Evolutionary conservation across 2,888 invertebrate species (phyloP).

Genomic region (Diachrysia chrysitis): DNA sequence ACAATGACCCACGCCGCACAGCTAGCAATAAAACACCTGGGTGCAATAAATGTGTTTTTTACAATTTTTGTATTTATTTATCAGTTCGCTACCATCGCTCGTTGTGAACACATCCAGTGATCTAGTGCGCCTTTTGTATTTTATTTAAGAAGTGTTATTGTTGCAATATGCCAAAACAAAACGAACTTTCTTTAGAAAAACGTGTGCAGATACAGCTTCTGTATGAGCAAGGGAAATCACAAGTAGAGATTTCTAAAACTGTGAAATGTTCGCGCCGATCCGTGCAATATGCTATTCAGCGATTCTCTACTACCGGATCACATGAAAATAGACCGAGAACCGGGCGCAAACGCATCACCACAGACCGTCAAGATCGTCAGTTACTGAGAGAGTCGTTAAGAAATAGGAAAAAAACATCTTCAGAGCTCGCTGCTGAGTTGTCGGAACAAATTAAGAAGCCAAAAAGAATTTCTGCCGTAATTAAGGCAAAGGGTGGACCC

Average conservation of each 20-base stretch:
- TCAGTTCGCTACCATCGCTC: slow-evolving; percentile 31
- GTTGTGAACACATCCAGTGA: slow-evolving; percentile 29
- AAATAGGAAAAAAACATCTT: too few species aligned
- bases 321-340: slow-evolving; percentile 41
- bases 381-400: slow-evolving; percentile 33
- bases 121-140: slow-evolving; percentile 26
- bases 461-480: too few species aligned
- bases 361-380: slow-evolving; percentile 25
- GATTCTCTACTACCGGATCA: slow-evolving; percentile 33
- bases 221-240: slow-evolving; percentile 30
- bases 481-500: too few species aligned
- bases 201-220: slow-evolving; percentile 29
- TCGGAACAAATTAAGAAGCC: too few species aligned
- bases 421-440: too few species aligned
- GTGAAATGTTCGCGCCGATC: slow-evolving; percentile 32
- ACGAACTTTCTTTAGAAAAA: slow-evolving; percentile 30
- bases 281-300: slow-evolving; percentile 37
- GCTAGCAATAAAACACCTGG: slow-evolving; percentile 34
- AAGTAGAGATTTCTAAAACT: slow-evolving; percentile 30
- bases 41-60: slow-evolving; percentile 31
- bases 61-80: slow-evolving; percentile 22
- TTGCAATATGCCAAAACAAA: slow-evolving; percentile 30
- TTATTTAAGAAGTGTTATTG: slow-evolving; percentile 24
- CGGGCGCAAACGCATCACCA: slow-evolving; percentile 40
- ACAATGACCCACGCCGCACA: slow-evolving; percentile 34